Evolutionary conservation across 92 coral and sea anemone genomes (phyloP), one percentile per base, ranked within the genome.

Genomic region (Chrysogorgia sp.): DNA sequence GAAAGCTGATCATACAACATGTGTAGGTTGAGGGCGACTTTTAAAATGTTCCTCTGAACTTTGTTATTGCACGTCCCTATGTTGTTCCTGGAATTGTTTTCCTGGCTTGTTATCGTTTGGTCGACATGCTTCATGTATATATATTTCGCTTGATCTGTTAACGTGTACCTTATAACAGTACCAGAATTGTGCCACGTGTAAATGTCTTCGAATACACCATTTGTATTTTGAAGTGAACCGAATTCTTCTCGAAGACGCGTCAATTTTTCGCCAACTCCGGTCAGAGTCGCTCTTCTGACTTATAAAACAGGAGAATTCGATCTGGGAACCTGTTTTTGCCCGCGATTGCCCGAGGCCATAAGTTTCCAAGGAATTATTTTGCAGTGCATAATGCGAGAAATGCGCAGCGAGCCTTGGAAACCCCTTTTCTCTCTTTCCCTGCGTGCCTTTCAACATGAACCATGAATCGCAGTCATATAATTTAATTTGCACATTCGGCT

Each of bases 391-490:
- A 21, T 5, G 75, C 75, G 33, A 67, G 23, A 67, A 67, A 67
- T 29, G 75, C 34, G 28, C 75, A 67, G 21, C 75, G 75, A 10
- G 75, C 75, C 40, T 67, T 33, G n/a, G 12, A 4, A 3, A 43
- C 75, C n/a, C 75, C 75, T 1, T 40, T 67, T 25, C 75, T n/a
- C n/a, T 67, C 23, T 67, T 67, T 25, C 75, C 75, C 24, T 67
- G n/a, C 56, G 34, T 4, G 2, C 75, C 75, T 67, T 67, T 67
- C 0, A 67, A 5, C n/a, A 67, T 21, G 35, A 67, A 67, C 75
- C 75, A 67, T 5, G 75, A 67, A 34, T 67, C 75, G 31, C 75
- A 55, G 34, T 67, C 58, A 29, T 67, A 67, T 22, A 67, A 41
- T 40, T 67, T 67, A 24, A 55, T 37, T 4, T 37, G 4, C 1